Evolutionary conservation across 2,113 vertebrate species (phyloP), one percentile per base, ranked within the genome.

Genomic region (Podarcis muralis): DNA sequence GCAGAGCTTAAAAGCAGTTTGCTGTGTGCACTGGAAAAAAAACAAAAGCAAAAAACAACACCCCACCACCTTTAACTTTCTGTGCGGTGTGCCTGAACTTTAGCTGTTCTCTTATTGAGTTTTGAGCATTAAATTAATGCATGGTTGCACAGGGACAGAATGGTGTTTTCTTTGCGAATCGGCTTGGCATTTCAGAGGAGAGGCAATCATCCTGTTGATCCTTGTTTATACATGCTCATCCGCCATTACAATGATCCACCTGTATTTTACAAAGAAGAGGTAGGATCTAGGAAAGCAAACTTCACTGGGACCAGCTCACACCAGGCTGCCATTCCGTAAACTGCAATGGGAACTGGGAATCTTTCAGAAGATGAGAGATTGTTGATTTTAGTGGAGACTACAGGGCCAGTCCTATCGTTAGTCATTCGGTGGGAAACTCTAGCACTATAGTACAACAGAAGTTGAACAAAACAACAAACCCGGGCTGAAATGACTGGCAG

Each of bases 191-290:
- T 57, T 68, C 84, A 13, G 66, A 0, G 77, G 0, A 2, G 81
- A 53, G 48, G 48, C 48, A 53, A 72, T 59, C 48, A 6, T 2
- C 25, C 65, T 48, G 0, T 0, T 0, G 12, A 16, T 43, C 71
- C 25, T 25, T 48, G 40, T 76, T 2, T 0, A 25, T 22, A 59
- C 5, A 0, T 80, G 57, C 77, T 12, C 3, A 20, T 40, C 18
- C 11, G 8, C 7, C 13, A 5, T 85, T 25, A 25, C 15, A 53
- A 35, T 1, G 1, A 3, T 0, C 32, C 6, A 74, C 25, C 57
- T 78, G 87, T 16, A 13, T 83, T 53, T 25, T 40, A 80, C 25
- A 69, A 80, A 18, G 25, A 48, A 1, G 0, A 11, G 3, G 30
- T 5, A 1, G 23, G 11, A 48, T 7, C 2, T 0, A 66, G 35